Conservation (phyloP, 2,797 vertebrate species). For the Galago senegalensis region DNA sequence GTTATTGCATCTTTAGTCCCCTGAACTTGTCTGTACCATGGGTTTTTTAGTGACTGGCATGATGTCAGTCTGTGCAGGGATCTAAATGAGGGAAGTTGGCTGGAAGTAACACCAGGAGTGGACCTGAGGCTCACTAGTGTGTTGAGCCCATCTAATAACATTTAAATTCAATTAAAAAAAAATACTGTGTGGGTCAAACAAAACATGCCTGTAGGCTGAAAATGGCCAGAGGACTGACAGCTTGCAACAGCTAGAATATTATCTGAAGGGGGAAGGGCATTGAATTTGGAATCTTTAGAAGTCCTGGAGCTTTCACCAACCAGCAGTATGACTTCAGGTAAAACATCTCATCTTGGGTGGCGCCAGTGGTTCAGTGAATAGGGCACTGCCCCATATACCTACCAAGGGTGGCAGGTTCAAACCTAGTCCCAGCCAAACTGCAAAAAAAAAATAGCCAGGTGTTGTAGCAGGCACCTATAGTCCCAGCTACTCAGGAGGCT, state of each 20-base stretch:
- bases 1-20: neutral
- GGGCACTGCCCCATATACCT: no score
- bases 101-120: neutral
- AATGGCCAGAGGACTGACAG: neutral
- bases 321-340: neutral
- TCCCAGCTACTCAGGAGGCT: no score
- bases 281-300: neutral
- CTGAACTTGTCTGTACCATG: neutral
- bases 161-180: constrained; percentile 54
- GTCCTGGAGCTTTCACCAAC: neutral
- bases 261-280: neutral
- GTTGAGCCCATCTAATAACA: neutral
- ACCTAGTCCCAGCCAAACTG: no score
- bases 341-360: neutral
- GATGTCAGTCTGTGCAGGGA: neutral
- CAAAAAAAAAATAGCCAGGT: no score
- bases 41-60: neutral
- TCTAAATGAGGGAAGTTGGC: neutral
- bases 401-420: no score
- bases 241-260: neutral
- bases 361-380: no score
- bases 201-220: neutral
- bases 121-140: neutral
- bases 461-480: no score
- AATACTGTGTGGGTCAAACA: neutral